Evolutionary conservation across 2,888 invertebrate genomes (phyloP), one percentile per base, ranked within the genome.

Genomic region (Stenotaenia linearis): DNA sequence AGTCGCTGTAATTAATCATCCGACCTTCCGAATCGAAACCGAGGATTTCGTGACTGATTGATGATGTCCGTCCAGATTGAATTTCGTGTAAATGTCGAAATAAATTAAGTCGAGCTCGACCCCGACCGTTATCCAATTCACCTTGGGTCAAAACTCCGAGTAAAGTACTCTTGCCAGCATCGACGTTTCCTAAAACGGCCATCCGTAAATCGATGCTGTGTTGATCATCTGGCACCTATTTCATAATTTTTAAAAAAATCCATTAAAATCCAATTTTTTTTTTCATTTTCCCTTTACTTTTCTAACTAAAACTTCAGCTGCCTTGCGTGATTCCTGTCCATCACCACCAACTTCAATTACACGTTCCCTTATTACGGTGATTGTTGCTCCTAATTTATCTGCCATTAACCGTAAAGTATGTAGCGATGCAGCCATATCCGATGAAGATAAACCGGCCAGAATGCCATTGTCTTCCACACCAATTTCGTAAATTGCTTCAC

Each of bases 401-500:
- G 97, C 96, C 98, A 98, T 99, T 83, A 92, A 90, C 80, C 92
- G 89, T 80, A 98, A 89, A 0, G 97, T 95, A 80, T 90, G 90
- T 80, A 98, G 88, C 77, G 97, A 97, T 1, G 92, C 92, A n/a
- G 91, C 90, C 89, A 99, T 92, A 79, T 97, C 96, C 10, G 90
- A 89, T 79, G 91, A 91, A 0, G 91, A 91, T 6, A 98, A 89
- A 3, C 98, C 98, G 10, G 93, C 90, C 83, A 98, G 88, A 78
- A 92, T 90, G 0, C 97, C 97, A 84, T 92, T 93, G 87, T 96
- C 96, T 80, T 95, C 92, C 1, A 96, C 96, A 0, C 98, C 98
- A 77, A 98, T 93, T 87, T 98, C 97, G 88, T 99, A 99, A 82
- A 99, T 95, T 0, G 98, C 98, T 86, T 96, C 95, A 0, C 98